Evolutionary conservation across 2,113 vertebrate species (phyloP).

Genomic region (Candoia aspera): DNA sequence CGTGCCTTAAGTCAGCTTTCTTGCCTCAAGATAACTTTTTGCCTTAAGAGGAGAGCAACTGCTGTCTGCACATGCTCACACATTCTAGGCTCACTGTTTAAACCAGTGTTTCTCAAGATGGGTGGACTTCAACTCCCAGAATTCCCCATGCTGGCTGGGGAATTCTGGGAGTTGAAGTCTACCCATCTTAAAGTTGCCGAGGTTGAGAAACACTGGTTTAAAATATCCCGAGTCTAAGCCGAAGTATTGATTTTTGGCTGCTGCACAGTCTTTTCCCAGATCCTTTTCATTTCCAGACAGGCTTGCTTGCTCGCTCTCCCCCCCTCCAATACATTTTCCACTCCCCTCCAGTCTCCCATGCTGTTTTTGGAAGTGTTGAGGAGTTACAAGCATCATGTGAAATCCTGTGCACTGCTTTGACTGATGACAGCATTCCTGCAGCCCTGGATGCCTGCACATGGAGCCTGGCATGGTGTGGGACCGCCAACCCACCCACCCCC

Average conservation of each 20-base stretch:
- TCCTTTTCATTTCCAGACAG: neutral
- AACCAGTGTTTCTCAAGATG: neutral
- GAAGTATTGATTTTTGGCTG: neutral
- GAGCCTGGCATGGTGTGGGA: neutral
- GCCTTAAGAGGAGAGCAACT: neutral
- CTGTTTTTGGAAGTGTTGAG: conserved; percentile 33
- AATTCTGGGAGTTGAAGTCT: too few relatives aligned
- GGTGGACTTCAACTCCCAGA: too few relatives aligned
- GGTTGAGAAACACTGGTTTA: too few relatives aligned
- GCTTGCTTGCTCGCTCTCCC: too few relatives aligned
- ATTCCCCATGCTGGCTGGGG: too few relatives aligned
- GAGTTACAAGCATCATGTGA: conserved; percentile 6
- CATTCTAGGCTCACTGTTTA: neutral
- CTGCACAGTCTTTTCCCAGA: neutral
- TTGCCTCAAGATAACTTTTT: too few relatives aligned
- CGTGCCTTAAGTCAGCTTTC: neutral
- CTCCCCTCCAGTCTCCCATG: neutral
- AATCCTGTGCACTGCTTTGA: neutral
- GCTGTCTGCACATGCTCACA: neutral
- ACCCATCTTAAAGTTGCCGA: too few relatives aligned
- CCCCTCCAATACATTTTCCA: neutral
- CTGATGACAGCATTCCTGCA: conserved; percentile 22
- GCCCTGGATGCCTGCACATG: neutral
- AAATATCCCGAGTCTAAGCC: neutral
- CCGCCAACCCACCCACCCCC: neutral